Conservation (phyloP, 2,797 vertebrate genomes). For the Notamacropus eugenii region DNA sequence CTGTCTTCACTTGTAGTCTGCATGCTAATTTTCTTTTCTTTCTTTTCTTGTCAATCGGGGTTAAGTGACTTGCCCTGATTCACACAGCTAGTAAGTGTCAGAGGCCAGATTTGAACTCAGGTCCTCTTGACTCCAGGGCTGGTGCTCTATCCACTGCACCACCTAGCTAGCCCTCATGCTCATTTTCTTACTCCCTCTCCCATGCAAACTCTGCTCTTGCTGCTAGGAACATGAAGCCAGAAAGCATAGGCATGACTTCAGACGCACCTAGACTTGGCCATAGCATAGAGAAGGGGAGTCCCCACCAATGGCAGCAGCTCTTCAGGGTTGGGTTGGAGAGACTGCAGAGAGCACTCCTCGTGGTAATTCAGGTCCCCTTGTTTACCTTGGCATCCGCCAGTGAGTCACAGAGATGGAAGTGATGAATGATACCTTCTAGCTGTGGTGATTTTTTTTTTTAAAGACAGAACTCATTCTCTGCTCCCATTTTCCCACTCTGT, state of each 20-base stretch:
- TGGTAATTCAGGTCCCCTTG: background rate
- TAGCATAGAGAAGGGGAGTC: constrained; percentile 3
- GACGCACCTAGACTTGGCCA: background rate
- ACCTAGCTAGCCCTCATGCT: background rate
- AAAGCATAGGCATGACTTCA: background rate
- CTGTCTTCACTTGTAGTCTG: background rate
- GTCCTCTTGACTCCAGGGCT: too few relatives aligned
- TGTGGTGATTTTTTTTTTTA: background rate
- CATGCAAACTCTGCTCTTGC: background rate
- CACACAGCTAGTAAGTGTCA: too few relatives aligned
- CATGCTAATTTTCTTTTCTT: background rate
- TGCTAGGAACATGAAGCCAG: constrained; percentile 4
- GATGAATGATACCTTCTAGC: background rate
- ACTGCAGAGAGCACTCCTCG: constrained; percentile 11
- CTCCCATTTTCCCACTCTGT: background rate
- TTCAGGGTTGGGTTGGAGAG: background rate
- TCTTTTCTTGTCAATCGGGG: too few relatives aligned
- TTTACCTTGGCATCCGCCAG: background rate
- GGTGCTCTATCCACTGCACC: too few relatives aligned
- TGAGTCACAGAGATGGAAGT: constrained; percentile 7
- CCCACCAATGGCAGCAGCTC: background rate
- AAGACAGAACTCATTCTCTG: background rate
- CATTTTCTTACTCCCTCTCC: background rate
- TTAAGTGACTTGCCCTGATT: too few relatives aligned
- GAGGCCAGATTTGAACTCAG: too few relatives aligned